Evolutionary conservation across 2,113 vertebrate species (phyloP).

Genomic region (Perccottus glenii): DNA sequence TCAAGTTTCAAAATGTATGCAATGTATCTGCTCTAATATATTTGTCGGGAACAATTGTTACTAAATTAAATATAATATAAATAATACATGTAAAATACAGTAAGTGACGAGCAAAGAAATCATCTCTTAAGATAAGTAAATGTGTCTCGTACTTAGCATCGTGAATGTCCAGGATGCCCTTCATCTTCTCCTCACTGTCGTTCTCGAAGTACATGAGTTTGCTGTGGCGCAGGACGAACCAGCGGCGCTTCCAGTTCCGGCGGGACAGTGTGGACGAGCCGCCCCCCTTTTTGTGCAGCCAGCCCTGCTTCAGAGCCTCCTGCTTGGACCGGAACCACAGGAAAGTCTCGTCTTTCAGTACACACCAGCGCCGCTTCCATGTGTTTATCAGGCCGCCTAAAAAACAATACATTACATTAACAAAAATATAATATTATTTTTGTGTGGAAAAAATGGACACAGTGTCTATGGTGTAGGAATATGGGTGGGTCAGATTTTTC

Average conservation of each 20-base stretch:
- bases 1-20: not conserved
- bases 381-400: conserved; percentile 94
- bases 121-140: not conserved
- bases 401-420: not conserved
- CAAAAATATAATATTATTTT: too few relatives aligned
- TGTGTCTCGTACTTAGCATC: conserved; percentile 83
- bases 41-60: not conserved
- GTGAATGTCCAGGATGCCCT: conserved; percentile 91
- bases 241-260: conserved; percentile 97
- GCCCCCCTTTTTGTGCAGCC: conserved; percentile 96
- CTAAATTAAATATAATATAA: not conserved
- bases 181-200: conserved; percentile 93
- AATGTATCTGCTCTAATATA: not conserved
- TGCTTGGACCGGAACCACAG: conserved; percentile 98
- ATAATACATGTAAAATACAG: not conserved
- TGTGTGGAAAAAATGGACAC: too few relatives aligned
- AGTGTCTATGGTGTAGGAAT: too few relatives aligned
- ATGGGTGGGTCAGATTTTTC: too few relatives aligned
- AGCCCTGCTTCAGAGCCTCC: conserved; percentile 97
- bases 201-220: conserved; percentile 96
- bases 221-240: conserved; percentile 96
- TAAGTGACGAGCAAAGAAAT: too few relatives aligned
- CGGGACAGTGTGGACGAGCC: conserved; percentile 94
- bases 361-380: conserved; percentile 97
- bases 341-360: conserved; percentile 97